These are phyloP conservation scores for Bombus haemorrhoidalis DNA, from an alignment of 1,140 invertebrate species.

Conservation along the genomic window DNA sequence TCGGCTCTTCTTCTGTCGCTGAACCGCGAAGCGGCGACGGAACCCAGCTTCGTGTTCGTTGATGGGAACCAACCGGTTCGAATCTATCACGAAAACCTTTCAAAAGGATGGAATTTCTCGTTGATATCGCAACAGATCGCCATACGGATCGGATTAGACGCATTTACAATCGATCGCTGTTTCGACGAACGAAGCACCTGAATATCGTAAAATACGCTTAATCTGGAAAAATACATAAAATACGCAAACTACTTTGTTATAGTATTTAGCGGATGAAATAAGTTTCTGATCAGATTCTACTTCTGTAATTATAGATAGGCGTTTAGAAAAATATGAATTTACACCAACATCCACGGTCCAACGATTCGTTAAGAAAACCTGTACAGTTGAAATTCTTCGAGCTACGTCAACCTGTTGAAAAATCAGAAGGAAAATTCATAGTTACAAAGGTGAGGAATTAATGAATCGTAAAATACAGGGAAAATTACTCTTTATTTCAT, in stretches of 20 bases:
- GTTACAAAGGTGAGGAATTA: not conserved
- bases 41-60: not conserved
- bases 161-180: too few relatives aligned
- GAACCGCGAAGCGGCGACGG: conserved; percentile 22
- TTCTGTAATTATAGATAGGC: too few relatives aligned
- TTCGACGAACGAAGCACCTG: not conserved
- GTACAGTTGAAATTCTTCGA: too few relatives aligned
- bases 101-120: conserved; percentile 29
- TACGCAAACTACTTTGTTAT: too few relatives aligned
- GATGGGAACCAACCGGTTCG: conserved; percentile 42
- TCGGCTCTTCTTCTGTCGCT: conserved; percentile 49
- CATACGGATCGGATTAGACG: too few relatives aligned
- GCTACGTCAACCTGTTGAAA: not conserved
- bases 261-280: too few relatives aligned
- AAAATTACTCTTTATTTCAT: conserved; percentile 55
- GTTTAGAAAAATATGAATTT: too few relatives aligned
- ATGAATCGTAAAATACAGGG: not conserved
- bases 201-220: not conserved
- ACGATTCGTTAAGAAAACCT: too few relatives aligned
- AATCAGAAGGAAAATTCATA: not conserved
- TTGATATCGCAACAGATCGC: not conserved
- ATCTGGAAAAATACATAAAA: too few relatives aligned
- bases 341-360: too few relatives aligned
- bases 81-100: conserved; percentile 43
- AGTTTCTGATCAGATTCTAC: too few relatives aligned